phyloP scores from a whole-genome alignment of 2,113 vertebrate species.

The Trachemys scripta region DNA sequence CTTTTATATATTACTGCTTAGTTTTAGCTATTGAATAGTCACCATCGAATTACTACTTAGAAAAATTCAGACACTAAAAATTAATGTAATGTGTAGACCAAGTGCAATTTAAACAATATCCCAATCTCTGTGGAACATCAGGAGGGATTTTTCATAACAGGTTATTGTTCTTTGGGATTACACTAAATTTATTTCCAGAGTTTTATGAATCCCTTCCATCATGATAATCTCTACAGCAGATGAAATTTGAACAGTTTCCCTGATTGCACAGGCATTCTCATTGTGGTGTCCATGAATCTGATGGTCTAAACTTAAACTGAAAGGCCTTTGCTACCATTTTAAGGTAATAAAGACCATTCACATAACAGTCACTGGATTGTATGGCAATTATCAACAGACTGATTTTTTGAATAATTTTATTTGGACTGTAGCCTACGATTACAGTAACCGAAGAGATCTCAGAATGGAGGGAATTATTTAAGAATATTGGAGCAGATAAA shows the following conservation, averaged over 20 bases:
- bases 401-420: background rate
- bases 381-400: background rate
- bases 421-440: background rate
- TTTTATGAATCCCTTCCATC: constrained; percentile 72
- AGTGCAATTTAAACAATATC: constrained; percentile 52
- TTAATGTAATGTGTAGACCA: constrained; percentile 67
- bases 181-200: constrained; percentile 64
- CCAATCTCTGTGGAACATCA: constrained; percentile 67
- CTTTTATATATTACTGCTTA: background rate
- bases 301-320: background rate
- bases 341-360: background rate
- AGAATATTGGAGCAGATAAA: background rate
- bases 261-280: background rate
- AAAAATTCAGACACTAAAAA: constrained; percentile 57
- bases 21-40: constrained; percentile 23
- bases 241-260: background rate
- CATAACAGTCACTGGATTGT: background rate
- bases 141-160: constrained; percentile 70
- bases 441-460: background rate
- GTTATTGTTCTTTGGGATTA: constrained; percentile 70
- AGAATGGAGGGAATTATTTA: background rate
- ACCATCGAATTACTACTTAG: constrained; percentile 65
- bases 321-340: background rate
- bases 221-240: constrained; percentile 32
- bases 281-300: background rate